Base-by-base conservation (phyloP, 2,797 vertebrate species). In the Coilia nasus region DNA sequence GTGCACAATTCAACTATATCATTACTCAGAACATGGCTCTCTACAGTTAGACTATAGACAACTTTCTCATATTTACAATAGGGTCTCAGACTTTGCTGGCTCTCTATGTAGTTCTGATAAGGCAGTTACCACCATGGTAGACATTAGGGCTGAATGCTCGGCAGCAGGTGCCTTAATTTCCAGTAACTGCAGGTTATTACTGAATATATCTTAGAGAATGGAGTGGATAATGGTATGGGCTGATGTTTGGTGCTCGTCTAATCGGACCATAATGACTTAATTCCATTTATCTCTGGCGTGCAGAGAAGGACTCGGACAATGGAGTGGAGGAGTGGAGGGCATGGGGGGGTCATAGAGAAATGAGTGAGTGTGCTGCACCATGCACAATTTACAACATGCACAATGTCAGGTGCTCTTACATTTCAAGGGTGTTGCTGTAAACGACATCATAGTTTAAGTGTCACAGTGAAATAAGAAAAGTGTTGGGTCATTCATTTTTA, bases 91-190 rank as follows among this genome's bases (percentile, higher is more conserved):
- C 64, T 41, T 31, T 83, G 81, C 84, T 83, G 80, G 28, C 82
- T 83, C 46, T 28, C 83, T 75, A 28, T 75, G 35, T 21, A 78
- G 82, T 60, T 85, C 82, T 87, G 12, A 87, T 90, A 91, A 90
- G 88, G 84, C 91, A 87, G 90, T 93, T 90, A 92, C 90, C 90
- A 88, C 84, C 89, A 21, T 88, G 50, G 59, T n/a, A 85, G 91
- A 92, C 91, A 87, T 90, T 88, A 91, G 59, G 1, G 86, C 64
- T 64, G 87, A 82, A 89, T 90, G 88, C 90, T 88, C 88, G 92
- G 93, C 92, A 90, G 93, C 90, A 92, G 92, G 92, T 93, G 92
- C 89, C 88, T 92, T 93, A 90, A 93, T 94, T 93, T 92, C 91
- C 93, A 93, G 93, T 91, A 92, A 94, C 87, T 57, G 87, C 85